Base-by-base conservation (phyloP, 1,140 invertebrate species). In the Archegozetes longisetosus region DNA sequence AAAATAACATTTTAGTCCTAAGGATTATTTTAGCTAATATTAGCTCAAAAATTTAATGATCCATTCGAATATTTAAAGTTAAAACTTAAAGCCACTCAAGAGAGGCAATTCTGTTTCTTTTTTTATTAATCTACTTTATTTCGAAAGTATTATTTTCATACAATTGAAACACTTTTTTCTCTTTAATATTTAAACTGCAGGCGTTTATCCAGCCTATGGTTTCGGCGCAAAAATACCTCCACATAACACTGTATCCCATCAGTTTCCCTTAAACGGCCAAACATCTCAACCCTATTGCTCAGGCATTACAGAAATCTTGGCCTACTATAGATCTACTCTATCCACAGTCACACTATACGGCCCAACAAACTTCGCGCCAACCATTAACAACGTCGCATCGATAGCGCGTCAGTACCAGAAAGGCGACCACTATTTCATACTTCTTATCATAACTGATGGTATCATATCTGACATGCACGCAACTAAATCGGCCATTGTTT, bases 391-490 rank as follows among this genome's bases (percentile, higher is more conserved):
- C 76, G 77, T 4, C 70, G 74, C 47, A 23, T 9, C 53, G 14
- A 28, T 55, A 23, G 70, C 70, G 4, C 27, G 32, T 13, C 27
- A 57, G 23, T 68, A 66, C 64, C 32, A 40, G 17, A 9, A 6
- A 17, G 32, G 32, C 6, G 6, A 40, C 32, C 6, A 40, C 32
- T 63, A 67, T 58, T 72, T 74, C 67, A 78, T 79, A 82, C 68
- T 84, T 2, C 70, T 83, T 1, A 78, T 84, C 54, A 70, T 83
- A 3, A 83, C 82, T 2, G 82, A 83, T 71, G 82, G 82, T 27
- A 75, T 80, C 23, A 79, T 83, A 27, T 79, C 77, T 14, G 81
- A 83, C 66, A 79, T 83, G 75, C 72, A 73, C 13, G 70, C 78
- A 27, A 82, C 81, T 0, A 78, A 74, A 65, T 68, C 77, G 59